These are phyloP conservation scores for Drosophila tropicalis DNA, from an alignment of 1,140 invertebrate genomes.

Conservation along the genomic window DNA sequence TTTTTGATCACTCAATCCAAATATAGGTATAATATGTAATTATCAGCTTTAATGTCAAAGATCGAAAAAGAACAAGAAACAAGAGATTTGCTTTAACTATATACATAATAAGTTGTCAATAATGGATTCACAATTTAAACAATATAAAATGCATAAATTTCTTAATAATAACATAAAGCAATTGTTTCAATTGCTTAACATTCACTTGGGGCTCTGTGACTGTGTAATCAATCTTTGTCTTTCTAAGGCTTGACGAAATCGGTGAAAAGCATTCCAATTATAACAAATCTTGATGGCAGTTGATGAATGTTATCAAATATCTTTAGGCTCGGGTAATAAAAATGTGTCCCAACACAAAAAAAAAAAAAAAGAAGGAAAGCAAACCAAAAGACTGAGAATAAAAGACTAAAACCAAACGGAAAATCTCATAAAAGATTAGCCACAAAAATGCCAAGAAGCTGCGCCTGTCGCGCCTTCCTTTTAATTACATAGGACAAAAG, in stretches of 20 bases:
- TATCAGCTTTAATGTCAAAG: too few relatives aligned
- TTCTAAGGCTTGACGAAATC: background rate
- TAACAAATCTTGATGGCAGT: slow-evolving; percentile 15
- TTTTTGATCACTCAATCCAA: too few relatives aligned
- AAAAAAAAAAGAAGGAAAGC: background rate
- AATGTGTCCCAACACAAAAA: background rate
- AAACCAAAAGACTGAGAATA: slow-evolving; percentile 6
- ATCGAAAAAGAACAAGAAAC: too few relatives aligned
- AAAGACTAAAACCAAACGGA: slow-evolving; percentile 7
- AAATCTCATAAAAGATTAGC: slow-evolving; percentile 23
- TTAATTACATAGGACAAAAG: slow-evolving; percentile 19
- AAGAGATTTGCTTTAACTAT: too few relatives aligned
- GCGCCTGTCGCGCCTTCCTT: slow-evolving; percentile 16
- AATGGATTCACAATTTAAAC: background rate
- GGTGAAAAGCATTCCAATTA: slow-evolving; percentile 17
- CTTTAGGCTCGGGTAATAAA: slow-evolving; percentile 15
- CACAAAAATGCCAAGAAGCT: slow-evolving; percentile 15
- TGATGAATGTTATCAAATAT: slow-evolving; percentile 21
- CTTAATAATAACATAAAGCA: background rate
- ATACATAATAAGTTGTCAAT: too few relatives aligned
- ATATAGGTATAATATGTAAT: too few relatives aligned
- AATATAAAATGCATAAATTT: background rate
- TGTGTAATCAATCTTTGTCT: background rate
- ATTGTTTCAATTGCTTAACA: slow-evolving; percentile 1
- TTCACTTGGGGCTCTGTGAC: background rate